phyloP scores from a whole-genome alignment of 2,797 vertebrate species.

The Diplodus puntazzo region DNA sequence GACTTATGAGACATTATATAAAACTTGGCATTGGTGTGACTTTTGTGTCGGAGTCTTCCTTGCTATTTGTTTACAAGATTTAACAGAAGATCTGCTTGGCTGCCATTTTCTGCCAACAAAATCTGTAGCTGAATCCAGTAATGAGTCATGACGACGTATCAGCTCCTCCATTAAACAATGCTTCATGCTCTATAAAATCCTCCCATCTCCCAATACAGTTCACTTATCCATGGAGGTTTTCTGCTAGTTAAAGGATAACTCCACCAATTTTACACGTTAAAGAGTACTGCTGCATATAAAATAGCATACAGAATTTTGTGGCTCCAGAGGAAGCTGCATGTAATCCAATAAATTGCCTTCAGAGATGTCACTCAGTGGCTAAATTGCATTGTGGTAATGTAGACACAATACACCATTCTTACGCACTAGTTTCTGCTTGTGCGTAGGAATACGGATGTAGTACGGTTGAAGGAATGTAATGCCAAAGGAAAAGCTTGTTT shows the following conservation, averaged over 20 bases:
- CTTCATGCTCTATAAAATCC: neutral
- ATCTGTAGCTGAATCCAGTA: neutral
- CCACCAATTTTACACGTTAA: no score
- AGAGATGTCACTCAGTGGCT: no score
- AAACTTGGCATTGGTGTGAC: slow-evolving; percentile 16
- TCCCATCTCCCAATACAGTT: neutral
- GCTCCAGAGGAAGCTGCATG: no score
- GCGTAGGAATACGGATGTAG: no score
- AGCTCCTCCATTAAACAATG: neutral
- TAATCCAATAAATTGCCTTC: no score
- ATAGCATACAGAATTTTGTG: no score
- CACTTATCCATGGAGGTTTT: neutral
- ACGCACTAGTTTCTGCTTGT: no score
- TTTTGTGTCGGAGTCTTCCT: slow-evolving; percentile 5
- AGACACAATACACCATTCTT: no score
- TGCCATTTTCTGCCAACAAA: slow-evolving; percentile 10
- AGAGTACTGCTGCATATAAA: no score
- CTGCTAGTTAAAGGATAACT: neutral
- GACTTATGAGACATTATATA: neutral
- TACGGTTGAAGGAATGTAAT: no score
- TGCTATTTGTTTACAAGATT: slow-evolving; percentile 29
- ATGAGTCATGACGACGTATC: slow-evolving; percentile 16
- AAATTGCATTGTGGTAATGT: no score
- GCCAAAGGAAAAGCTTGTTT: no score
- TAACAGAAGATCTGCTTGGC: slow-evolving; percentile 23